Evolutionary conservation across 2,113 vertebrate genomes (phyloP).

Genomic region (Ochotona curzoniae): DNA sequence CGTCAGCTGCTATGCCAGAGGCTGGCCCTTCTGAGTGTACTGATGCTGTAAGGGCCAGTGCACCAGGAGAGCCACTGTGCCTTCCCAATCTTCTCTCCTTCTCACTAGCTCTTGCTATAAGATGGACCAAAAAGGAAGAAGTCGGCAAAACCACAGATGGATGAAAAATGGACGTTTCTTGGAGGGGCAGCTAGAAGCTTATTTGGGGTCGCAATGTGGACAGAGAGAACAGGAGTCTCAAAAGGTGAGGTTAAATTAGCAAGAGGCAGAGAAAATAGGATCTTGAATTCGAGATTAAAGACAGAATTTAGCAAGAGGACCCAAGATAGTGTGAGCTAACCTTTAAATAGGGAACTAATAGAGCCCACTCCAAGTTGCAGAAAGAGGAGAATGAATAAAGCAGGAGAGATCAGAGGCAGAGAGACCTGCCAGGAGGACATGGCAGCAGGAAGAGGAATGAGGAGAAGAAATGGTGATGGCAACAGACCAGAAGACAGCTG

Average conservation of each 20-base stretch:
- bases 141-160: neutral
- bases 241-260: neutral
- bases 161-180: neutral
- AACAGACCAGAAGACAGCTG: neutral
- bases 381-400: neutral
- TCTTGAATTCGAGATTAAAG: neutral
- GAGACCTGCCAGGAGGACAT: neutral
- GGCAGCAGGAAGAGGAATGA: neutral
- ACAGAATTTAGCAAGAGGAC: neutral
- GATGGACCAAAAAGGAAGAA: neutral
- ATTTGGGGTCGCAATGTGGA: neutral
- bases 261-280: neutral
- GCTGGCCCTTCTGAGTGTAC: neutral
- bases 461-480: neutral
- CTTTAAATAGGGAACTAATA: neutral
- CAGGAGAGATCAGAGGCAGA: neutral
- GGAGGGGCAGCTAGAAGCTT: neutral
- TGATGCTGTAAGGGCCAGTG: neutral
- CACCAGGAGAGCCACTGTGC: neutral
- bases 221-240: neutral
- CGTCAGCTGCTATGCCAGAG: no score
- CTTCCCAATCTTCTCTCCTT: neutral
- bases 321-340: neutral
- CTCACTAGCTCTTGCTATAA: neutral
- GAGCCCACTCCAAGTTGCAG: neutral